Evolutionary conservation across 2,113 vertebrate species (phyloP).

Genomic region (Hydrolagus affinis): DNA sequence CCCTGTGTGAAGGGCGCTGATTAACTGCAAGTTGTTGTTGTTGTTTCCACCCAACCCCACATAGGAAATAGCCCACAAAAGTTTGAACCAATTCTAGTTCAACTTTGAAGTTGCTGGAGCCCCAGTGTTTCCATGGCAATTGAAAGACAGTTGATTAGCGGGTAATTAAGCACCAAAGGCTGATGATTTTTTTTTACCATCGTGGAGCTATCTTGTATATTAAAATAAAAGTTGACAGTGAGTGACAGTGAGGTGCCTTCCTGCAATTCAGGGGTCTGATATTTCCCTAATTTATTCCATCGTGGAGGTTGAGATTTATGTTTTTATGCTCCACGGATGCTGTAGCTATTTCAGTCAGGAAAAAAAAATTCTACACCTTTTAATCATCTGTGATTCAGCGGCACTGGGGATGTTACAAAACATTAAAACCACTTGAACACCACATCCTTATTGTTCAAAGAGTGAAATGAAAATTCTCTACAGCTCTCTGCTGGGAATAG

Average conservation of each 20-base stretch:
- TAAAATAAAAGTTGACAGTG: neutral
- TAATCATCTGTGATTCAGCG: neutral
- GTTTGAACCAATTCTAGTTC: neutral
- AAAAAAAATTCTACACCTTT: neutral
- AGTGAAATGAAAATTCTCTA: neutral
- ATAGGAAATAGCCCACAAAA: neutral
- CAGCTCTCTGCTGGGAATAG: neutral
- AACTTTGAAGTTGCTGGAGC: neutral
- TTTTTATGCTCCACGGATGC: neutral
- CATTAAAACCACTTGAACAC: neutral
- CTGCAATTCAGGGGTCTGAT: neutral
- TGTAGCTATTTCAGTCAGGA: neutral
- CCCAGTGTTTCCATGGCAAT: slow-evolving; percentile 24
- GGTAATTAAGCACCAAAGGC: neutral
- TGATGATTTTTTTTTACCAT: slow-evolving; percentile 7
- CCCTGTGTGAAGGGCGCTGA: no score
- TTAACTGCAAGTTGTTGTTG: neutral
- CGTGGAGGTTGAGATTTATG: neutral
- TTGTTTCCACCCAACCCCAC: neutral
- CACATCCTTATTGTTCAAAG: neutral
- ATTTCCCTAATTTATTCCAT: slow-evolving; percentile 5
- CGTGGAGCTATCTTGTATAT: neutral
- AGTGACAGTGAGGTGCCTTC: neutral
- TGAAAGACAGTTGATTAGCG: neutral
- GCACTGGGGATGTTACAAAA: no score